Evolutionary conservation across 2,888 invertebrate species (phyloP).

Genomic region (Eudemis profundana): DNA sequence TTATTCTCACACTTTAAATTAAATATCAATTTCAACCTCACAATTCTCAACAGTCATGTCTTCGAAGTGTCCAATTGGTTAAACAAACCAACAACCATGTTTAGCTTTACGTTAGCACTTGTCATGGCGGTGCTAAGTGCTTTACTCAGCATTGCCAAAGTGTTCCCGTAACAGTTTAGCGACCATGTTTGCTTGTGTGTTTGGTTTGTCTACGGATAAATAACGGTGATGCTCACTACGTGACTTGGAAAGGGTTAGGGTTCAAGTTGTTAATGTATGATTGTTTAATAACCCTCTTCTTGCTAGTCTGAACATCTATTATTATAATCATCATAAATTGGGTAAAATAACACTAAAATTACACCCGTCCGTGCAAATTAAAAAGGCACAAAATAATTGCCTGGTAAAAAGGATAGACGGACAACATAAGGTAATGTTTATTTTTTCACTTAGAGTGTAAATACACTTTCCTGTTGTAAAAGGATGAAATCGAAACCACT

Average conservation of each 20-base stretch:
- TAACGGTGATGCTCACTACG: slow-evolving; percentile 53
- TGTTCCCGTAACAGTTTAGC: slow-evolving; percentile 30
- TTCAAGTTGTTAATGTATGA: slow-evolving; percentile 11
- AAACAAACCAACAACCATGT: slow-evolving; percentile 21
- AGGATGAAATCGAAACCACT: too few relatives aligned
- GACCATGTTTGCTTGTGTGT: slow-evolving; percentile 19
- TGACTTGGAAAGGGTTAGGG: slow-evolving; percentile 14
- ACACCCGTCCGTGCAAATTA: too few relatives aligned
- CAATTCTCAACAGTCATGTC: slow-evolving; percentile 1
- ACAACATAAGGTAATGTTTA: too few relatives aligned
- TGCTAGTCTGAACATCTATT: too few relatives aligned
- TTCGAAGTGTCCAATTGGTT: slow-evolving; percentile 24
- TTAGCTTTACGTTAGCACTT: slow-evolving; percentile 33
- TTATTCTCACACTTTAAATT: neutral
- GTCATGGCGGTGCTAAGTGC: slow-evolving; percentile 34
- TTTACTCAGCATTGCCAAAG: slow-evolving; percentile 38
- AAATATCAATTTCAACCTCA: slow-evolving; percentile 1
- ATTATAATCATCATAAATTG: too few relatives aligned
- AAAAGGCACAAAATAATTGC: too few relatives aligned
- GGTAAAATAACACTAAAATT: too few relatives aligned
- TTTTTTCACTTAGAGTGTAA: too few relatives aligned
- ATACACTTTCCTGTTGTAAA: too few relatives aligned
- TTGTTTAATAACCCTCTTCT: slow-evolving; percentile 2
- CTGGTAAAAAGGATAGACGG: too few relatives aligned
- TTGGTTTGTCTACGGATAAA: slow-evolving; percentile 52